phyloP scores from a whole-genome alignment of 2,113 vertebrate species.

The Entosphenus tridentatus region DNA sequence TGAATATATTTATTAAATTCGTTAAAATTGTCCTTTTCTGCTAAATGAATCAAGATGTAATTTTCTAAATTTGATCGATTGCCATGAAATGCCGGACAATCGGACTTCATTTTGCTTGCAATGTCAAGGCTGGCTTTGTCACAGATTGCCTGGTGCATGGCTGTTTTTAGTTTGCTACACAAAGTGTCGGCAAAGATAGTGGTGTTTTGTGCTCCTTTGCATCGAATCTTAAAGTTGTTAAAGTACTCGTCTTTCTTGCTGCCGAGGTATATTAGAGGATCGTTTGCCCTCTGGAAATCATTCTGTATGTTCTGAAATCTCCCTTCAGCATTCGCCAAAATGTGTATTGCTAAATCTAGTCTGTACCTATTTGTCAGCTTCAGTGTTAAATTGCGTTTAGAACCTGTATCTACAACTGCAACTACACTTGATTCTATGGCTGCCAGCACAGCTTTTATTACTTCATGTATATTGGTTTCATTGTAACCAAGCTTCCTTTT shows the following conservation, averaged over 20 bases:
- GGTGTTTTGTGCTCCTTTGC: slow-evolving; percentile 20
- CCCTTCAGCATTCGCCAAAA: slow-evolving; percentile 14
- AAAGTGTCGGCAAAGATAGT: slow-evolving; percentile 21
- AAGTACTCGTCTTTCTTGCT: slow-evolving; percentile 23
- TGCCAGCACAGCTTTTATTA: slow-evolving; percentile 14
- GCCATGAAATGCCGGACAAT: slow-evolving; percentile 16
- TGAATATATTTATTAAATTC: slow-evolving; percentile 20
- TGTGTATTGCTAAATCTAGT: slow-evolving; percentile 17
- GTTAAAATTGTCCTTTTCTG: slow-evolving; percentile 24
- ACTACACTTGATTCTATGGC: no score
- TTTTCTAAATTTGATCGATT: slow-evolving; percentile 22
- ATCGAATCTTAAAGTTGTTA: slow-evolving; percentile 20
- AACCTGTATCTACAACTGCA: slow-evolving; percentile 12
- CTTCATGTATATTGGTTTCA: slow-evolving; percentile 15
- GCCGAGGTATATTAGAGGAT: slow-evolving; percentile 16
- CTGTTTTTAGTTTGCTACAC: slow-evolving; percentile 21
- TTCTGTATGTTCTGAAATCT: slow-evolving; percentile 14
- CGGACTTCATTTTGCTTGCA: slow-evolving; percentile 17
- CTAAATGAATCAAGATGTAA: slow-evolving; percentile 24
- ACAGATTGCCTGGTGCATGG: not conserved
- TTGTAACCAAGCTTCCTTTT: slow-evolving; percentile 13
- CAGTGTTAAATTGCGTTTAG: slow-evolving; percentile 10
- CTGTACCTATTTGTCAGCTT: slow-evolving; percentile 15
- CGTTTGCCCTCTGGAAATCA: slow-evolving; percentile 18
- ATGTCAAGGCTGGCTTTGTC: slow-evolving; percentile 13